Evolutionary conservation across 1,140 invertebrate genomes (phyloP), one percentile per base, ranked within the genome.

Genomic region (Xylocopa sonorina): DNA sequence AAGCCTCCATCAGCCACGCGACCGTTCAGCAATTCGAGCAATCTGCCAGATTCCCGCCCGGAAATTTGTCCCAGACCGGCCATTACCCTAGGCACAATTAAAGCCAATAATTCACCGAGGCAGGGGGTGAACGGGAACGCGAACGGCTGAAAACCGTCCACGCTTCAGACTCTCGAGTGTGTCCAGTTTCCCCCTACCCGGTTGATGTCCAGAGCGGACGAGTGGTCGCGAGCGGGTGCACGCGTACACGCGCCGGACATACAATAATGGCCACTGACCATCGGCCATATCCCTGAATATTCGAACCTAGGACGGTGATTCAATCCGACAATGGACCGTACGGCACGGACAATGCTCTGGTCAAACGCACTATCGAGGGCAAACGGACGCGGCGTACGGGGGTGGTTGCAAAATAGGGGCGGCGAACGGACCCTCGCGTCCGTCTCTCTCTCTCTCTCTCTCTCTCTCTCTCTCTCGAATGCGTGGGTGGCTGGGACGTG

Each of bases 251-350:
- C 68, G 64, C 38, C 18, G 18, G 67, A 68, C 78, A 63, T 74
- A 88, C 83, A 91, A 91, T 90, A 88, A 91, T 89, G 88, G 78
- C 81, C 41, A 87, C 88, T 89, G 90, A 89, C 87, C 91, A 90
- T 87, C 83, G 89, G 83, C 83, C 88, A 87, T n/a, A n/a, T 89
- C 78, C 81, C 82, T 85, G 88, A 91, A 92, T 91, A 91, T 90
- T 90, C 84, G 73, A 41, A 55, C 73, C 58, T 48, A 58, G 67
- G 64, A 57, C 78, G 88, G 92, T 92, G 90, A 92, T 92, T 92
- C 90, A 89, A 92, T 90, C 88, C 80, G 87, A 93, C 92, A 93
- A 92, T 92, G 82, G 90, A 58, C 86, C 81, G 87, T 89, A 88
- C 83, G n/a, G 77, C 34, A 12, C 77, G 87, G 82, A 92, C 90